Base-by-base conservation (phyloP, 37 sponge, comb jelly and placozoan genomes). In the Eunapius fragilis region DNA sequence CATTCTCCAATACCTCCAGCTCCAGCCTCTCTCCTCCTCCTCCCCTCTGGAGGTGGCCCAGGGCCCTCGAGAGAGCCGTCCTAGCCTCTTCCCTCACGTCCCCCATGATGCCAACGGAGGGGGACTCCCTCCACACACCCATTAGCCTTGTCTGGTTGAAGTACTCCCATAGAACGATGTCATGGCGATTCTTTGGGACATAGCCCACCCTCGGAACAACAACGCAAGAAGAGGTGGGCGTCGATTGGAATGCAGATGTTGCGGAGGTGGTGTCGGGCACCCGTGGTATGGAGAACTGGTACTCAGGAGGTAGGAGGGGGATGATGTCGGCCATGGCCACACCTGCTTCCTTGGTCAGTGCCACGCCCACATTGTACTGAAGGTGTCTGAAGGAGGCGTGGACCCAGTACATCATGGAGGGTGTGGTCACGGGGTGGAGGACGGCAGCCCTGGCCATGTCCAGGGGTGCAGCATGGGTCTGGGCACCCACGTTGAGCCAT, bases 141-240 rank as follows among this genome's bases (percentile, higher is more conserved):
- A 93, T 87, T 19, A 93, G 68, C 47, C 86, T 67, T 0, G 94
- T 87, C 81, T 93, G 94, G 37, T 91, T 94, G 72, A 94, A 94
- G 48, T 90, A 94, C 26, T 91, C 92, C 94, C 94, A 94, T 41
- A 32, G 48, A 25, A 78, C 77, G 0, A 91, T 27, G 35, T 94
- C 94, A 72, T 82, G 88, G 34, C 79, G 81, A 67, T 85, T 84
- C 71, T 81, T 85, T 26, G 94, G 90, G 9, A 78, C 37, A 32
- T 83, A 72, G 49, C 76, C 26, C 2, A 85, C 82, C 14, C 80
- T 72, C 4, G 85, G 31, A 37, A 68, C 71, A 23, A 87, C 80
- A 30, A 28, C n/a, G 58, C 48, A 71, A 5, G n/a, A n/a, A n/a
- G 70, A 31, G 70, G n/a, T 31, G 84, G 28, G 31, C 32, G 25